These are phyloP conservation scores for Embidobia sp. DNA, from an alignment of 2,888 invertebrate genomes.

Conservation along the genomic window DNA sequence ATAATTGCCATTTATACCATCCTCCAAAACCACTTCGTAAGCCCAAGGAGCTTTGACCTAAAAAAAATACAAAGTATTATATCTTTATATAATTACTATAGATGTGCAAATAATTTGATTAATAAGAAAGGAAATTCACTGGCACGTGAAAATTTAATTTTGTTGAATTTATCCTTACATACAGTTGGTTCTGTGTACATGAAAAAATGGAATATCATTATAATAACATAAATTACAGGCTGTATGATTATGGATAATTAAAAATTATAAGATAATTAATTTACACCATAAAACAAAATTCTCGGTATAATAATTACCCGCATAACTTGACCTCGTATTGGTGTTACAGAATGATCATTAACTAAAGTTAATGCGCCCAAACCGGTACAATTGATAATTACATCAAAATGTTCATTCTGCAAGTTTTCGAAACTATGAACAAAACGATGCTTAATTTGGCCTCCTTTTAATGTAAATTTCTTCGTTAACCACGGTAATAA, in stretches of 20 bases:
- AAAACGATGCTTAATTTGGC: conserved; percentile 82
- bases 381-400: conserved; percentile 91
- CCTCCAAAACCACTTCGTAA: conserved; percentile 84
- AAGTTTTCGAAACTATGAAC: conserved; percentile 83
- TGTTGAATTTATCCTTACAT: too few relatives aligned
- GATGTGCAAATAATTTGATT: not conserved
- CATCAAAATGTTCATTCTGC: conserved; percentile 83
- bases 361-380: conserved; percentile 85
- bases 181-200: too few relatives aligned
- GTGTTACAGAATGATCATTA: conserved; percentile 84
- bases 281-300: too few relatives aligned
- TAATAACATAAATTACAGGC: too few relatives aligned
- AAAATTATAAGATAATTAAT: too few relatives aligned
- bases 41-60: conserved; percentile 88
- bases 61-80: conserved; percentile 27
- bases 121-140: too few relatives aligned
- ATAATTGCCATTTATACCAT: conserved; percentile 85
- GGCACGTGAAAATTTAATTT: too few relatives aligned
- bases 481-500: conserved; percentile 87
- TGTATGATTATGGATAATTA: too few relatives aligned
- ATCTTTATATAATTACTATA: not conserved
- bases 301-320: too few relatives aligned
- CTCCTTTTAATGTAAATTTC: conserved; percentile 85
- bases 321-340: conserved; percentile 90
- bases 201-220: too few relatives aligned